Conservation (phyloP, 2,888 invertebrate genomes). For the Drosophila peninsularis region DNA sequence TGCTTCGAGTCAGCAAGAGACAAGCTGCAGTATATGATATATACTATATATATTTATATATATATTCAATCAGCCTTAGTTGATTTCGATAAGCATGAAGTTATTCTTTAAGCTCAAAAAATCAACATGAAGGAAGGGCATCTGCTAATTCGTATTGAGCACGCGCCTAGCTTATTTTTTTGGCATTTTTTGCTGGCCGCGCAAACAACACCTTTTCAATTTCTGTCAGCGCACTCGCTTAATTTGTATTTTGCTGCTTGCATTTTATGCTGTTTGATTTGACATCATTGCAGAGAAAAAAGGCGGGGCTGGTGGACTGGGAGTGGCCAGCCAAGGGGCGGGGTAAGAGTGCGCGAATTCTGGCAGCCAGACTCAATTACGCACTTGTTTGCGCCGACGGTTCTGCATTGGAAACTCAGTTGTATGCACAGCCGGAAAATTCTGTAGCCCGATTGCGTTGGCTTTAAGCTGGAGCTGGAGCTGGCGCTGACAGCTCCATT, state of each 20-base stretch:
- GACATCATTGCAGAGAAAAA: slow-evolving; percentile 13
- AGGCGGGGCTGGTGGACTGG: not conserved
- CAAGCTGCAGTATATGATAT: too few relatives aligned
- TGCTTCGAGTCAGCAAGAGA: not conserved
- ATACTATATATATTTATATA: not conserved
- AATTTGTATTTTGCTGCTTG: slow-evolving; percentile 62
- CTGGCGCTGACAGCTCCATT: slow-evolving; percentile 33
- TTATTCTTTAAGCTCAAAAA: too few relatives aligned
- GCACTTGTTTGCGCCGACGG: slow-evolving; percentile 67
- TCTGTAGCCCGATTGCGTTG: not conserved
- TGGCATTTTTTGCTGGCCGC: slow-evolving; percentile 13
- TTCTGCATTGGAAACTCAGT: slow-evolving; percentile 65
- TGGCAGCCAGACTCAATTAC: slow-evolving; percentile 68
- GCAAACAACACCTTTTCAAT: slow-evolving; percentile 60
- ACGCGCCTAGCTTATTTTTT: not conserved
- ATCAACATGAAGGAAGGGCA: not conserved
- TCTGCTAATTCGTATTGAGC: not conserved
- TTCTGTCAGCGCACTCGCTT: slow-evolving; percentile 45
- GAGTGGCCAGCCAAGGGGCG: not conserved
- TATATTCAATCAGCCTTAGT: not conserved
- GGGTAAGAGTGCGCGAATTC: not conserved
- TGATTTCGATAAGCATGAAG: not conserved
- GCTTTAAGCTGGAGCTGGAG: slow-evolving; percentile 21
- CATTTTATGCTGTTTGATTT: slow-evolving; percentile 66
- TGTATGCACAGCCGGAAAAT: slow-evolving; percentile 29